These are phyloP conservation scores for Xestia c-nigrum DNA, from an alignment of 2,888 invertebrate genomes.

Conservation along the genomic window DNA sequence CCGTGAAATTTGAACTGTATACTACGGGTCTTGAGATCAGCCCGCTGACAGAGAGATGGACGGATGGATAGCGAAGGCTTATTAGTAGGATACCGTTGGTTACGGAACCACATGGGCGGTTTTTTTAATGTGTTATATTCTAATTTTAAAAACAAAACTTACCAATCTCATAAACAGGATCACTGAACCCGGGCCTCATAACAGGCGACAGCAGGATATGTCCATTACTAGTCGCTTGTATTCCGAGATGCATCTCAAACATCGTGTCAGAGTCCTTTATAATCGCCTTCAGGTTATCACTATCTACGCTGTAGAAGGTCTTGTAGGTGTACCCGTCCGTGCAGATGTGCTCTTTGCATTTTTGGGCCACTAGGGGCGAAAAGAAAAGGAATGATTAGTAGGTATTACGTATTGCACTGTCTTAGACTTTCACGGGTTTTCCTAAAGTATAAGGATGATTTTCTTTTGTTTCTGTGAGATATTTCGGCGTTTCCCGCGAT, in stretches of 20 bases:
- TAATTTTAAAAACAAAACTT: constrained; percentile 34
- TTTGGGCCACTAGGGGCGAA: constrained; percentile 51
- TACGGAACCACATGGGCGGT: too few relatives aligned
- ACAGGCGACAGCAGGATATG: constrained; percentile 92
- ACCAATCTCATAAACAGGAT: constrained; percentile 93
- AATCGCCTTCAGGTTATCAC: constrained; percentile 68
- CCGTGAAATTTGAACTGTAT: too few relatives aligned
- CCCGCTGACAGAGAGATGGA: too few relatives aligned
- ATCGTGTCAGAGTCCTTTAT: constrained; percentile 70
- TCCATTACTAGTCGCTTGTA: constrained; percentile 92
- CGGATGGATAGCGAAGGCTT: too few relatives aligned
- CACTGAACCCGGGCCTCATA: constrained; percentile 80
- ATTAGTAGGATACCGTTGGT: too few relatives aligned
- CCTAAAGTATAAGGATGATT: too few relatives aligned
- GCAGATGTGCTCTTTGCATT: constrained; percentile 81
- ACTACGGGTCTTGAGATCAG: too few relatives aligned
- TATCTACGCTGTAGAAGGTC: constrained; percentile 89
- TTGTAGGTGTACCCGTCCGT: constrained; percentile 90
- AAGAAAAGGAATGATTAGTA: not conserved
- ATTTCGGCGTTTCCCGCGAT: too few relatives aligned
- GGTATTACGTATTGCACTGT: not conserved
- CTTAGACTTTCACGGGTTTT: too few relatives aligned
- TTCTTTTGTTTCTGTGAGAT: too few relatives aligned
- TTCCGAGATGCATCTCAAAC: constrained; percentile 92
- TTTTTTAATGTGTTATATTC: too few relatives aligned